A percentile compares a stretch with the other conserved stretches of the same genome.
Conservation (phyloP, 2,113 vertebrate species). For the Nesoenas mayeri region DNA sequence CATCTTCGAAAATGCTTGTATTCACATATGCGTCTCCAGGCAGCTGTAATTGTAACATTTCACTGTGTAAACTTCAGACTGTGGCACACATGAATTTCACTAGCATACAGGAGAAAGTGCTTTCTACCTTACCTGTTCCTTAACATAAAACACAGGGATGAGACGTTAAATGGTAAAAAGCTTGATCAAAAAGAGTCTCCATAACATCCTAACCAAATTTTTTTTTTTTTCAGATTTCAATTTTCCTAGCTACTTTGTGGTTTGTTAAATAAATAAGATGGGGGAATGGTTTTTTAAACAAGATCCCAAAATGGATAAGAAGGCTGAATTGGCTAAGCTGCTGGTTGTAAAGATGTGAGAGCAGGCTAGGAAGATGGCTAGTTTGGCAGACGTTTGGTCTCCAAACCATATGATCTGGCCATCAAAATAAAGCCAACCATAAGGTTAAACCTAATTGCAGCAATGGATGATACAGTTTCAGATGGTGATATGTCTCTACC, state of each 20-base stretch:
- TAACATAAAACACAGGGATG: not conserved
- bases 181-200: not conserved
- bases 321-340: not conserved
- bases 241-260: not conserved
- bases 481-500: not conserved
- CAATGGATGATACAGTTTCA: not conserved
- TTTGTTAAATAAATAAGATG: not conserved
- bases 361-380: not conserved
- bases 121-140: not conserved
- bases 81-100: not conserved
- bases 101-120: not conserved
- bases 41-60: constrained; percentile 6
- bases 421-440: not conserved
- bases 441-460: not conserved
- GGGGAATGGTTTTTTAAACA: not conserved
- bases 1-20: not conserved
- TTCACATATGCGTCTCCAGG: not conserved
- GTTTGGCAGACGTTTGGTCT: not conserved
- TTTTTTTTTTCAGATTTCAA: not conserved
- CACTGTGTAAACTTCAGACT: not conserved
- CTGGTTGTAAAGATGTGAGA: not conserved
- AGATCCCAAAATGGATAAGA: not conserved
- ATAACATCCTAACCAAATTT: not conserved
- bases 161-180: not conserved
- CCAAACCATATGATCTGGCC: not conserved